A percentile compares a stretch with the other conserved stretches of the same genome.
These are phyloP conservation scores for Rhopalosiphum padi DNA, from an alignment of 1,140 invertebrate species.

Conservation along the genomic window DNA sequence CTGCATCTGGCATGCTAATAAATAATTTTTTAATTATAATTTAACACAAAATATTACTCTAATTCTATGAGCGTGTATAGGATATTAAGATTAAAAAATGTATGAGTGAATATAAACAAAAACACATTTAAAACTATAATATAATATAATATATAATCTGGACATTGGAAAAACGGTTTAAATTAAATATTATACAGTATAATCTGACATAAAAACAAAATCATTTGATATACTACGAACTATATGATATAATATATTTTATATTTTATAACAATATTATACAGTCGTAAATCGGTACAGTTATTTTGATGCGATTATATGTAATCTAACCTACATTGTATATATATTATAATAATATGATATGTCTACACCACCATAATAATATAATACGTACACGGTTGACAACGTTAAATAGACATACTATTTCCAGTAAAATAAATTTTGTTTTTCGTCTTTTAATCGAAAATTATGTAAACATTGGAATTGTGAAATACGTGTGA, in stretches of 20 bases:
- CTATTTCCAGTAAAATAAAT: neutral
- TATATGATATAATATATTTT: neutral
- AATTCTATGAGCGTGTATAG: neutral
- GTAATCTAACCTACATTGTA: neutral
- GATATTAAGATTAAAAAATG: neutral
- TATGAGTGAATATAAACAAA: neutral
- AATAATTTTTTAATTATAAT: neutral
- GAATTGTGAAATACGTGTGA: neutral
- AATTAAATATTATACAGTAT: neutral
- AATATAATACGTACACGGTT: neutral
- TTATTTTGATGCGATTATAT: neutral
- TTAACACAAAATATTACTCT: too few relatives aligned
- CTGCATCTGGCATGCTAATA: neutral
- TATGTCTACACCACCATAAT: neutral
- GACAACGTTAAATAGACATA: neutral
- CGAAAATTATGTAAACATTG: conserved; percentile 19
- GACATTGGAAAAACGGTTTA: neutral
- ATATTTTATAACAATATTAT: neutral
- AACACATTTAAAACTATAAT: neutral
- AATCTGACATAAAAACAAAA: neutral
- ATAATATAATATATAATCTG: neutral
- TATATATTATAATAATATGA: neutral
- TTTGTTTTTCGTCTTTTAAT: neutral
- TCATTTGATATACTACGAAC: neutral
- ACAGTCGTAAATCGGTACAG: neutral